Evolutionary conservation across 2,888 invertebrate genomes (phyloP).

Genomic region (Eilema caniola): DNA sequence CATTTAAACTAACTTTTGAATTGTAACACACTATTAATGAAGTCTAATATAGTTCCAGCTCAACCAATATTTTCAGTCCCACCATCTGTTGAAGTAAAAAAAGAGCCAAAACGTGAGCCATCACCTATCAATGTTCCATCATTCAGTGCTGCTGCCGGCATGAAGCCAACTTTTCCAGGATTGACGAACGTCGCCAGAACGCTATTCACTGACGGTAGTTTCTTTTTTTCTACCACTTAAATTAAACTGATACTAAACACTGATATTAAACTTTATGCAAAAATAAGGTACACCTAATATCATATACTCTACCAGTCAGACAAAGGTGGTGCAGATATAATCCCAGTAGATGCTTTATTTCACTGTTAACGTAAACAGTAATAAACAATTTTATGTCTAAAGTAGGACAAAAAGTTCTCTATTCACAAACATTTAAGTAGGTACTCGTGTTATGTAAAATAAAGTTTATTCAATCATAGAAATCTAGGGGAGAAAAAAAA

Average conservation of each 20-base stretch:
- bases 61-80: conserved; percentile 28
- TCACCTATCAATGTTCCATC: conserved; percentile 57
- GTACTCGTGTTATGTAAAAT: no score
- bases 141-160: conserved; percentile 57
- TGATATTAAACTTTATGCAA: background rate
- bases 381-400: background rate
- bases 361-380: no score
- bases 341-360: background rate
- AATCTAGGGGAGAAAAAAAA: no score
- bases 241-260: no score
- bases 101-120: conserved; percentile 56
- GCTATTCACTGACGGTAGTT: conserved; percentile 75
- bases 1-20: background rate
- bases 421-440: no score
- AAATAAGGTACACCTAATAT: background rate
- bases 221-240: background rate
- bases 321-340: background rate
- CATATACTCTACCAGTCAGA: background rate
- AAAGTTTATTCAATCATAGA: no score
- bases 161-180: conserved; percentile 55
- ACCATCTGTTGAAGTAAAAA: conserved; percentile 47
- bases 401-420: no score
- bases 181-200: conserved; percentile 65
- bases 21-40: background rate
- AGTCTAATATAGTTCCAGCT: conserved; percentile 12